These are phyloP conservation scores for Pheosia gnoma DNA, from an alignment of 2,888 invertebrate genomes.

Conservation along the genomic window DNA sequence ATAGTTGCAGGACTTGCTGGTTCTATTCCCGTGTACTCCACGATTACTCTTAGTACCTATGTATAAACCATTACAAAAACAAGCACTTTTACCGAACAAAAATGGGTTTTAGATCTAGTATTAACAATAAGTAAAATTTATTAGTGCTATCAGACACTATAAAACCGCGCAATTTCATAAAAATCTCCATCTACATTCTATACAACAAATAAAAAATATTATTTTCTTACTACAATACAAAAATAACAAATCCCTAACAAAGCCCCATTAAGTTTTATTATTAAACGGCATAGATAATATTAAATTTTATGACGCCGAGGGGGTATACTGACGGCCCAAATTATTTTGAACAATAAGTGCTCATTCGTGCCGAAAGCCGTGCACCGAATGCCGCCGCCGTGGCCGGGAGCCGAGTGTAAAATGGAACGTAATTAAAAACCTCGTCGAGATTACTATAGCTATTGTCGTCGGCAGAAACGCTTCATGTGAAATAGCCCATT, in stretches of 20 bases:
- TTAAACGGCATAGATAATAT: slow-evolving; percentile 33
- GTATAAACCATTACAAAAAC: too few species aligned
- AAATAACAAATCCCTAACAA: slow-evolving; percentile 27
- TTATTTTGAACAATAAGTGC: slow-evolving; percentile 18
- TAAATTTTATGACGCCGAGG: slow-evolving; percentile 29
- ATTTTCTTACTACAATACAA: slow-evolving; percentile 9
- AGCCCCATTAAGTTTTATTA: slow-evolving; percentile 38
- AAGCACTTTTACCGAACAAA: too few species aligned
- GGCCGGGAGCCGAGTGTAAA: slow-evolving; percentile 22
- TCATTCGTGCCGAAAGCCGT: slow-evolving; percentile 18
- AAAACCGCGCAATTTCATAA: background rate
- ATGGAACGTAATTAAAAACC: slow-evolving; percentile 50
- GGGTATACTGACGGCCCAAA: slow-evolving; percentile 20
- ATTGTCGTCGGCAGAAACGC: slow-evolving; percentile 40
- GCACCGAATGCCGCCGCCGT: slow-evolving; percentile 1
- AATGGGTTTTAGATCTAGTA: too few species aligned
- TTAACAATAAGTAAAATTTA: too few species aligned
- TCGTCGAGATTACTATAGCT: slow-evolving; percentile 34
- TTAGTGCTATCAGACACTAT: background rate
- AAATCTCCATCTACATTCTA: background rate
- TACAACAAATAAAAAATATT: slow-evolving; percentile 1
- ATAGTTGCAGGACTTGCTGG: background rate
- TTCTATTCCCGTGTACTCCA: too few species aligned
- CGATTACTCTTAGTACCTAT: too few species aligned
- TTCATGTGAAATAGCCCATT: slow-evolving; percentile 49